These are phyloP conservation scores for Pollimyrus isidori DNA, from an alignment of 2,113 vertebrate genomes.

Conservation along the genomic window DNA sequence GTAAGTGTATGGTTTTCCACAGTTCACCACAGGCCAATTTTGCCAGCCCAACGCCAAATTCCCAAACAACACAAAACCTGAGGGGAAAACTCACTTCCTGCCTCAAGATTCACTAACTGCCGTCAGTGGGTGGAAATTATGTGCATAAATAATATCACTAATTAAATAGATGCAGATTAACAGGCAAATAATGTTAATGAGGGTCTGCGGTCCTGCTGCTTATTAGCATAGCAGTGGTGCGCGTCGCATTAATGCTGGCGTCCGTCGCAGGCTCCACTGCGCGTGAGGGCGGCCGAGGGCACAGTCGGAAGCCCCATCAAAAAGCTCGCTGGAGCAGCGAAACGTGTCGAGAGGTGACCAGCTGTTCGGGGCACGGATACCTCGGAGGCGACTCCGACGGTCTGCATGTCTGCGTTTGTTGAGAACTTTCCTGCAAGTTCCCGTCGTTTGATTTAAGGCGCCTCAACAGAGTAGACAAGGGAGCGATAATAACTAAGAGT, in stretches of 20 bases:
- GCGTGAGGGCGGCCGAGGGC: not conserved
- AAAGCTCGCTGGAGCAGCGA: not conserved
- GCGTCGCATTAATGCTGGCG: constrained; percentile 91
- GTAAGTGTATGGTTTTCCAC: not conserved
- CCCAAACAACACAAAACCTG: constrained; percentile 94
- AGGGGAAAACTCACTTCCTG: constrained; percentile 99
- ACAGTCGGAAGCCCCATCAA: not conserved
- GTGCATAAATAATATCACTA: constrained; percentile 99
- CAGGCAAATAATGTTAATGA: constrained; percentile 99
- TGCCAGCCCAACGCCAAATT: constrained; percentile 65
- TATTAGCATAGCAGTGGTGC: constrained; percentile 99
- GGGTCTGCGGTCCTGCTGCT: constrained; percentile 97
- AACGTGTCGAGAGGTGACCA: not conserved
- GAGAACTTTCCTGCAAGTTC: not conserved
- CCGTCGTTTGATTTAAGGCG: not conserved
- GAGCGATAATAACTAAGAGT: not conserved
- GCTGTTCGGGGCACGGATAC: not conserved
- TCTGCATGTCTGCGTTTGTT: not conserved
- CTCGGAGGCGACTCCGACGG: not conserved
- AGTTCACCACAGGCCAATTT: not conserved
- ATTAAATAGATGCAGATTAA: constrained; percentile 99
- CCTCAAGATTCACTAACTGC: constrained; percentile 99
- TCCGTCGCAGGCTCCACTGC: not conserved
- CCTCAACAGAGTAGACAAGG: not conserved
- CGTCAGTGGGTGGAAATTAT: constrained; percentile 97